phyloP scores from a whole-genome alignment of 2,888 invertebrate genomes.

The Macrophya annulata region DNA sequence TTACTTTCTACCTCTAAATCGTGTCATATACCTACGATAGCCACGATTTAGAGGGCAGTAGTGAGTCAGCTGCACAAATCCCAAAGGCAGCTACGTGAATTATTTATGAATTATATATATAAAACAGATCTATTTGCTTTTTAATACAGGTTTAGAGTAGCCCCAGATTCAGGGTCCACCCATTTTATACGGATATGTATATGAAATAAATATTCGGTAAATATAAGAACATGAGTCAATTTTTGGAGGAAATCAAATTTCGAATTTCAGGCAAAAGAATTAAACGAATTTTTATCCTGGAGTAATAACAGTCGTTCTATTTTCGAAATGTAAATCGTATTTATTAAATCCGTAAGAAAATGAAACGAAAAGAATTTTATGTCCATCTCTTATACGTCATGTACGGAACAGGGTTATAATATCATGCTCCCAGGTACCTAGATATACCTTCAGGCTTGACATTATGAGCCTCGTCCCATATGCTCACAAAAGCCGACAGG shows the following conservation, averaged over 20 bases:
- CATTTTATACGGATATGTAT: no score
- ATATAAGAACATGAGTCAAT: not conserved
- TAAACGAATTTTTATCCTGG: no score
- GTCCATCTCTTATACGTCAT: not conserved
- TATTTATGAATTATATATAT: slow-evolving; percentile 42
- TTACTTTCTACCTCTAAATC: not conserved
- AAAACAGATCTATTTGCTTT: slow-evolving; percentile 37
- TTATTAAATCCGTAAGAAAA: not conserved
- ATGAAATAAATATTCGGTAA: not conserved
- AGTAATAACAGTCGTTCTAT: no score
- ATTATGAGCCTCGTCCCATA: slow-evolving; percentile 8
- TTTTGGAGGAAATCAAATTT: no score
- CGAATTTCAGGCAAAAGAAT: no score
- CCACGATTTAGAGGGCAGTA: not conserved
- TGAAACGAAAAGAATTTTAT: not conserved
- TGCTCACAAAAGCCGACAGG: not conserved
- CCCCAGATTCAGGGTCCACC: not conserved
- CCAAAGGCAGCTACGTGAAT: slow-evolving; percentile 20
- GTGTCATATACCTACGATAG: not conserved
- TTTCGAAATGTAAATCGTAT: no score
- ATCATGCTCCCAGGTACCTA: not conserved
- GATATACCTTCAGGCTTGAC: not conserved
- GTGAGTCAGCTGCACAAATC: slow-evolving; percentile 37
- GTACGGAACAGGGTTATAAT: no score
- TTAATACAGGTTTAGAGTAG: slow-evolving; percentile 20